Base-by-base conservation (phyloP, 2,888 invertebrate genomes). In the Mesorhabditis sp. region DNA sequence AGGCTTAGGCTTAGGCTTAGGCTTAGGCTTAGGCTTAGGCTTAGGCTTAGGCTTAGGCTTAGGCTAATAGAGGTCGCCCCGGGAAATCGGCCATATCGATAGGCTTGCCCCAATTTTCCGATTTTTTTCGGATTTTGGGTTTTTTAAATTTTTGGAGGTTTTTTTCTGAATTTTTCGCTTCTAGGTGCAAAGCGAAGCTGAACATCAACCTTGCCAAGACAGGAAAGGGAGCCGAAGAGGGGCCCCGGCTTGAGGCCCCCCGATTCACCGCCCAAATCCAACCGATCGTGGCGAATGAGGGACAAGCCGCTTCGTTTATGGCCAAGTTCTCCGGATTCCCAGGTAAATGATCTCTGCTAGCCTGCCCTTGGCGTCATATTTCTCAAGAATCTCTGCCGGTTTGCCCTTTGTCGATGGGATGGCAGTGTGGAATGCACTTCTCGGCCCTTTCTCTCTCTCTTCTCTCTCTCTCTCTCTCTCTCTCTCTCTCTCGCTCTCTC, bases 271-370 rank as follows among this genome's bases (percentile, higher is more conserved):
- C 93, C 86, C 92, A 93, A 4, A 88, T 95, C 42, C 91, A 91
- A 86, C 93, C 94, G 84, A 92, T 92, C 85, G 91, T 91, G 0
- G 93, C 95, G 7, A 91, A 91, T 75, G 97, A 97, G 88, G 96
- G 97, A 63, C 92, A 93, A 86, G 91, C 93, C 4, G 94, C 94
- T 62, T 91, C 92, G 68, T 96, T 98, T 88, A 76, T 79, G 5
- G 83, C 86, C 62, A 84, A 86, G 69, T 82, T 79, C 74, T 76
- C 76, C 50, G 85, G 85, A 67, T 79, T 77, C 68, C 85, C 85
- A 13, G 82, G 82, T 82, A 71, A 68, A 44, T 65, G 43, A 61
- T 28, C 28, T 28, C 28, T 28, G 28, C 28, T 28, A 28, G 28
- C 28, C 28, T 28, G 28, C 28, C 28, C 28, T 28, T 28, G 2